phyloP scores from a whole-genome alignment of 2,797 vertebrate species.

The Natrix natrix region DNA sequence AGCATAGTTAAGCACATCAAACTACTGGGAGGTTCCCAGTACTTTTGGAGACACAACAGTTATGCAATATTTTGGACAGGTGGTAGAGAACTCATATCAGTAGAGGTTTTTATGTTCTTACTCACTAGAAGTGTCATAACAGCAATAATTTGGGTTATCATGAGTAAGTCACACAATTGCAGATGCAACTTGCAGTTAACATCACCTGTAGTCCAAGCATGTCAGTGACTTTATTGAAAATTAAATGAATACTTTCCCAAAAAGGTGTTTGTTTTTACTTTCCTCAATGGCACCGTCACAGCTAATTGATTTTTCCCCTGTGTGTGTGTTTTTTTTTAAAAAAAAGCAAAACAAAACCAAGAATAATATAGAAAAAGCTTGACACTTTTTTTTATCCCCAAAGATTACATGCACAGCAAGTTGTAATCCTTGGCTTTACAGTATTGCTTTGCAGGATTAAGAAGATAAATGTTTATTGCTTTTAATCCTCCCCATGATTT shows the following conservation, averaged over 20 bases:
- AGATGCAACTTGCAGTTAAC: background rate
- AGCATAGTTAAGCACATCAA: background rate
- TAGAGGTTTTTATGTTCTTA: background rate
- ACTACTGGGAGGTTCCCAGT: background rate
- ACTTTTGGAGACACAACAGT: background rate
- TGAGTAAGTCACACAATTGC: background rate
- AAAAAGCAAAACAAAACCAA: slow-evolving; percentile 51
- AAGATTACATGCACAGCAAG: slow-evolving; percentile 68
- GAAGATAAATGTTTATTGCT: slow-evolving; percentile 86
- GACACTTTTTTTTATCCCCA: slow-evolving; percentile 66
- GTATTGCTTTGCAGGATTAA: slow-evolving; percentile 75
- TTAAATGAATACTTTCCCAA: slow-evolving; percentile 32
- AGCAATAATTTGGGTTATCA: background rate
- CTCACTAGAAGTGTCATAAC: background rate
- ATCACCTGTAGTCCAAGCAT: background rate
- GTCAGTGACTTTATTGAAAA: slow-evolving; percentile 13
- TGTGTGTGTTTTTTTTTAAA: background rate
- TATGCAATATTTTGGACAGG: background rate
- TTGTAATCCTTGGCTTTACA: slow-evolving; percentile 79
- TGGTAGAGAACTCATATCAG: background rate
- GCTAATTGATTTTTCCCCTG: slow-evolving; percentile 50
- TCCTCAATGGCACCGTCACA: slow-evolving; percentile 30
- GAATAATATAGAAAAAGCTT: slow-evolving; percentile 32
- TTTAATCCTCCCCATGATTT: slow-evolving; percentile 84
- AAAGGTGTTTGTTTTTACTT: background rate